Base-by-base conservation (phyloP, 2,797 vertebrate species). In the Micromesistius poutassou region DNA sequence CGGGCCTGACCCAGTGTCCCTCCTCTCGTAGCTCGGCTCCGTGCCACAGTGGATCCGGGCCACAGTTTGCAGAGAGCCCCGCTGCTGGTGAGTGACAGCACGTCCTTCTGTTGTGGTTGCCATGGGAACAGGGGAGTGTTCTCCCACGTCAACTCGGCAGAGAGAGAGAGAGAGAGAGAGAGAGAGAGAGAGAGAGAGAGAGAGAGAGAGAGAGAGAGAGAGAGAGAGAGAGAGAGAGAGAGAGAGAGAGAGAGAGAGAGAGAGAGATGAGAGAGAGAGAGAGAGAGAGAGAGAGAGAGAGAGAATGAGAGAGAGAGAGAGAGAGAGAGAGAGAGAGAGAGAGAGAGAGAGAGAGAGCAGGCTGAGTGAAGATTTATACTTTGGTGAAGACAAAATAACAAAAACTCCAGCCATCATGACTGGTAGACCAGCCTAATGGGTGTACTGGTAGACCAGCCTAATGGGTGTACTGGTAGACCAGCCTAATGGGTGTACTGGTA, bases 121-220 rank as follows among this genome's bases (percentile, higher is more conserved):
- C 88, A 92, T 93, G 87, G 91, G 73, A 91, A 93, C 92, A 76
- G 50, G 70, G 75, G 85, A 82, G 77, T 90, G 86, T 92, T 91
- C 91, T 89, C 88, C 85, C 85, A 77, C 86, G 89, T 89, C 91
- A 90, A 90, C 85, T 76, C 79, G 75, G 77, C 77, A 73, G 78
- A 84, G 85, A 35, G 36, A 38, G 36, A 36, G 36, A 38, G 36
- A 38, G 36, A 38, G 33, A 33, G n/a, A n/a, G n/a, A 35, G 36
- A 38, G 36, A 36, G 36, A 38, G 36, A 38, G 36, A 73, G 78
- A 84, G 85, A 35, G 36, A 38, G 36, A 36, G 36, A 38, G 36
- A 38, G 36, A 38, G n/a, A 73, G 78, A 84, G 85, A 35, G 36
- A 38, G 36, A 36, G 36, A 38, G 36, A 38, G 36, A 38, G n/a